These are phyloP conservation scores for Saccostrea cuccullata DNA, from an alignment of 1,140 invertebrate species.

Conservation along the genomic window DNA sequence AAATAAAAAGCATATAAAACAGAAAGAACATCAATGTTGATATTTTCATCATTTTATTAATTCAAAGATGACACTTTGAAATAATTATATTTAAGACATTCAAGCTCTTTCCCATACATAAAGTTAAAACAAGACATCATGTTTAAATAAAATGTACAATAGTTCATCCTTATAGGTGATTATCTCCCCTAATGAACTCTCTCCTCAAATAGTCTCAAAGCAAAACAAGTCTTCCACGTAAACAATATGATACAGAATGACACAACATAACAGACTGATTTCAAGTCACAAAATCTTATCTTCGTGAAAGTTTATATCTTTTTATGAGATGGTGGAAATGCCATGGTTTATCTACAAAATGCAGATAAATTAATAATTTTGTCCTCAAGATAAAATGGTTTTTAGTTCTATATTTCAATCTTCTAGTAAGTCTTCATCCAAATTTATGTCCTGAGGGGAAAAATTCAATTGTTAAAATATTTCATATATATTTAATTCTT, in stretches of 20 bases:
- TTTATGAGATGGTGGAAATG: not conserved
- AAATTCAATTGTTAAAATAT: not conserved
- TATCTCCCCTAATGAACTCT: not conserved
- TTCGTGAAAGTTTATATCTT: not conserved
- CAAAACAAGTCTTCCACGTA: not conserved
- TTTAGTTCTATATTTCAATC: conserved; percentile 67
- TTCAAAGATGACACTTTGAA: conserved; percentile 3
- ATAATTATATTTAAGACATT: not conserved
- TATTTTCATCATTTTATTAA: not conserved
- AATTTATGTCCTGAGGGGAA: conserved; percentile 82
- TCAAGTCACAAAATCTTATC: not conserved
- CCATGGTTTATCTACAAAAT: not conserved
- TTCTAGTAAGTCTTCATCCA: conserved; percentile 85
- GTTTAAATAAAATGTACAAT: conserved; percentile 6
- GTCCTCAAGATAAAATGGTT: not conserved
- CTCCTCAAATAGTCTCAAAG: not conserved
- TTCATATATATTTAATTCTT: too few species aligned
- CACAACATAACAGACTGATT: too few species aligned
- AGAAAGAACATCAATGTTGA: not conserved
- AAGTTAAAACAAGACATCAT: not conserved
- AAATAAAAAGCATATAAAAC: too few species aligned
- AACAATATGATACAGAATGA: not conserved
- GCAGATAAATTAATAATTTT: not conserved
- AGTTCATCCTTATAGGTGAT: not conserved
- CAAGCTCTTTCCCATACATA: conserved; percentile 6